These are phyloP conservation scores for Eira barbara DNA, from an alignment of 2,113 vertebrate species.

Conservation along the genomic window DNA sequence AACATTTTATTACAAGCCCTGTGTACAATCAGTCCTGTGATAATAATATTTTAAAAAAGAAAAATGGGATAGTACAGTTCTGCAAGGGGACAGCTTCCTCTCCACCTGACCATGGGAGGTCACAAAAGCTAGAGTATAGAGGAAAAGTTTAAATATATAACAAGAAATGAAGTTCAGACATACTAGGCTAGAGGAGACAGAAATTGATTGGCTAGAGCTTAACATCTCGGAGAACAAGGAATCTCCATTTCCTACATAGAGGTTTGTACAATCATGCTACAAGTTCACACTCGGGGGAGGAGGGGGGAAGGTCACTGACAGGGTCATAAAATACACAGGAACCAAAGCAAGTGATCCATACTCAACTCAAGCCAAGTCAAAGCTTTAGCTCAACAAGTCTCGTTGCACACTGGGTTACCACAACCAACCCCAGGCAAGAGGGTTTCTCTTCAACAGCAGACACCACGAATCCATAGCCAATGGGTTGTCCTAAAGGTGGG, in stretches of 20 bases:
- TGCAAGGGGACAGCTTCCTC: conserved; percentile 67
- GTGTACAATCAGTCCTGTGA: conserved; percentile 77
- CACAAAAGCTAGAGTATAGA: conserved; percentile 75
- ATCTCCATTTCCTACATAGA: conserved; percentile 75
- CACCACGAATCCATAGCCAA: conserved; percentile 56
- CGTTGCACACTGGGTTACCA: conserved; percentile 68
- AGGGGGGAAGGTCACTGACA: conserved; percentile 30
- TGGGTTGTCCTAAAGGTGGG: conserved; percentile 54
- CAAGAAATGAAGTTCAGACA: conserved; percentile 68
- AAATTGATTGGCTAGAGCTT: conserved; percentile 79
- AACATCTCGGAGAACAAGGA: conserved; percentile 79
- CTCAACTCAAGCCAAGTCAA: conserved; percentile 67
- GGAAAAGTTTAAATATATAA: conserved; percentile 65
- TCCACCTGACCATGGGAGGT: conserved; percentile 74
- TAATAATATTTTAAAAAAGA: conserved; percentile 76
- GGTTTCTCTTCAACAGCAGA: conserved; percentile 65
- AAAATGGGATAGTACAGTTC: conserved; percentile 74
- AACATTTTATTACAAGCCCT: conserved; percentile 80
- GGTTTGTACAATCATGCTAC: conserved; percentile 86
- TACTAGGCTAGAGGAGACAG: conserved; percentile 62
- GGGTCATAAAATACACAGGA: conserved; percentile 71
- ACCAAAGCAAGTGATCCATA: conserved; percentile 74
- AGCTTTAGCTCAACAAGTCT: conserved; percentile 70
- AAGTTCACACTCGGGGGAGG: conserved; percentile 78
- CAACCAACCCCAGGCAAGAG: conserved; percentile 71